Evolutionary conservation across 2,888 invertebrate species (phyloP).

Genomic region (Hypomecis atomaria): DNA sequence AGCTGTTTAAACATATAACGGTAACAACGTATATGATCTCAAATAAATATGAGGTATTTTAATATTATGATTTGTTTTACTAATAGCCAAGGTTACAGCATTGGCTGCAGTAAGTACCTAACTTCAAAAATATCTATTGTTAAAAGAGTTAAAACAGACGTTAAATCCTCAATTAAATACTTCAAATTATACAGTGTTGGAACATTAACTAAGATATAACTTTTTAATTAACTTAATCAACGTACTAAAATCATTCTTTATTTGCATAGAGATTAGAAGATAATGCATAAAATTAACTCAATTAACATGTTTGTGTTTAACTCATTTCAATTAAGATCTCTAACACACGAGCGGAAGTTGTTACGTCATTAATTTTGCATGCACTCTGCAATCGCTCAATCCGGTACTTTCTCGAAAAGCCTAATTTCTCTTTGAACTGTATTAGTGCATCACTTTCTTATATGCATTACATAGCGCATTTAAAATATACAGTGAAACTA

Average conservation of each 20-base stretch:
- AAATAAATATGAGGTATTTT: too few species aligned
- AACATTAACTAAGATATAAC: too few species aligned
- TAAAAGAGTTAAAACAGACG: too few species aligned
- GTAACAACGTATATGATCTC: too few species aligned
- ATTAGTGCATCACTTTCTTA: slow-evolving; percentile 43
- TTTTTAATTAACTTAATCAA: background rate
- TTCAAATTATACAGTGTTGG: too few species aligned
- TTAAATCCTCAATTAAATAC: too few species aligned
- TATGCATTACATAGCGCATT: slow-evolving; percentile 21
- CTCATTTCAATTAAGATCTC: slow-evolving; percentile 5
- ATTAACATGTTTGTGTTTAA: background rate
- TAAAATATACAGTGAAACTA: slow-evolving; percentile 17
- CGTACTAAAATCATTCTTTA: background rate
- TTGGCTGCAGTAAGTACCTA: too few species aligned
- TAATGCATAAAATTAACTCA: background rate
- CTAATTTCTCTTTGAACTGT: slow-evolving; percentile 69
- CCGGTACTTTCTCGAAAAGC: slow-evolving; percentile 63
- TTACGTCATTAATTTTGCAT: slow-evolving; percentile 59
- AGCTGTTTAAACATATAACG: too few species aligned
- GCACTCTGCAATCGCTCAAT: slow-evolving; percentile 52
- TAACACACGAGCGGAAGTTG: slow-evolving; percentile 1
- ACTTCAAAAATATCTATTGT: too few species aligned
- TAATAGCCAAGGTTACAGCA: too few species aligned
- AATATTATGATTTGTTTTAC: too few species aligned
- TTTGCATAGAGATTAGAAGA: slow-evolving; percentile 3